Percentiles rank a stretch among this genome's conserved stretches.
These are phyloP conservation scores for Philereme transversata DNA, from an alignment of 2,888 invertebrate genomes.

Conservation along the genomic window DNA sequence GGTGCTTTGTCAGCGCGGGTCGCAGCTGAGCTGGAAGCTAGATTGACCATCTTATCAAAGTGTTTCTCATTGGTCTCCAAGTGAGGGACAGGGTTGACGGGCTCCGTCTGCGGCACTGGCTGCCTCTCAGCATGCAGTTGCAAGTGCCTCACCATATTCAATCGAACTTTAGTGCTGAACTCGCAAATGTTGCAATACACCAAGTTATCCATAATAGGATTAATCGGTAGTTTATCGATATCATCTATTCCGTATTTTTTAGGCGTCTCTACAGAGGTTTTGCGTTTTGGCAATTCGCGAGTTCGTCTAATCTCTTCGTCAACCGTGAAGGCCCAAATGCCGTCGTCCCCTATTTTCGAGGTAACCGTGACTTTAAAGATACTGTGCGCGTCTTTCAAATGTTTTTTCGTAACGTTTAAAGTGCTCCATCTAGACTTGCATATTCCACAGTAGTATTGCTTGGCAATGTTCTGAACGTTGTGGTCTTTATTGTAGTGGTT, in stretches of 20 bases:
- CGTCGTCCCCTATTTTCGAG: constrained; percentile 7
- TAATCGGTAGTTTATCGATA: constrained; percentile 85
- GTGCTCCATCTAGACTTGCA: constrained; percentile 41
- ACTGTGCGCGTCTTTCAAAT: constrained; percentile 46
- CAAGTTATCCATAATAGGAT: constrained; percentile 85
- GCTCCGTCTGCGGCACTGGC: constrained; percentile 86
- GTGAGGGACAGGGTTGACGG: constrained; percentile 93
- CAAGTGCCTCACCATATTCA: constrained; percentile 89
- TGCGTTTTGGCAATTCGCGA: constrained; percentile 14
- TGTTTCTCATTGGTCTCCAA: constrained; percentile 90
- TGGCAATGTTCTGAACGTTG: constrained; percentile 22
- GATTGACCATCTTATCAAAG: constrained; percentile 93
- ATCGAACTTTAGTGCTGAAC: constrained; percentile 87
- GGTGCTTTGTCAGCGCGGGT: constrained; percentile 51
- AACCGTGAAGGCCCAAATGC: constrained; percentile 10
- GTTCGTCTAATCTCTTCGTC: constrained; percentile 2
- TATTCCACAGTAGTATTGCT: constrained; percentile 44
- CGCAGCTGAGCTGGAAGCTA: constrained; percentile 87
- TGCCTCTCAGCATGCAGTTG: constrained; percentile 86
- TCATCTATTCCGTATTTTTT: constrained; percentile 84
- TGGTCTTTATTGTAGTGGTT: constrained; percentile 52
- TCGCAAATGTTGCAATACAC: constrained; percentile 87
- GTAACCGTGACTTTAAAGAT: constrained; percentile 25
- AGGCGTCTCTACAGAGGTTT: constrained; percentile 30
- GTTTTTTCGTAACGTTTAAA: constrained; percentile 42